Base-by-base conservation (phyloP, 1,140 invertebrate genomes). In the Grapholita molesta region DNA sequence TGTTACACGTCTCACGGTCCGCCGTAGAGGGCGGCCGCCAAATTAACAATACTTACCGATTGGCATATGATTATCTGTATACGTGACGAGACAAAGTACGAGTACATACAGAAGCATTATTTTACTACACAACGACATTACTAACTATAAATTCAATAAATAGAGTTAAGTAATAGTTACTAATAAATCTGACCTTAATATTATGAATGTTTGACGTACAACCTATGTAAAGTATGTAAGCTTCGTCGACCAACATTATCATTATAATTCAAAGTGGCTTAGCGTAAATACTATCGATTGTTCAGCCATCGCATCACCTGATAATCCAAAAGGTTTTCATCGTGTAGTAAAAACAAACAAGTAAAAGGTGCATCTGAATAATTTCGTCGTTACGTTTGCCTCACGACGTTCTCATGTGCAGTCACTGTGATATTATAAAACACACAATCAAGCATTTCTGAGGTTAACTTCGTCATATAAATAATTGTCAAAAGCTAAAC, bases 1-100 rank as follows among this genome's bases (percentile, higher is more conserved):
- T 70, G 73, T 82, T 84, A 86, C 84, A 85, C 80, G 73, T 83
- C n/a, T 74, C 52, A 48, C 25, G 64, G 42, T 35, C 24, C 52
- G 66, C 69, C 33, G 18, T 64, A 11, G 30, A 23, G 23, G 67
- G 38, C 69, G 11, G 15, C 64, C 65, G 32, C 24, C 30, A 21
- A 53, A 42, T 70, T 66, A 32, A 64, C 25, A 52, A 61, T 69
- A 69, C 57, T 66, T 53, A 70, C 42, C 18, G 42, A 48, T 15
- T 4, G 15, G 15, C 18, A 21, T 9, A 42, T 21, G 7, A 48
- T 7, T 48, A 48, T 21, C 15, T 48, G 42, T 48, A 48, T 48
- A 48, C 42, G 42, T 48, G 42, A n/a, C 42, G 18, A 48, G 42
- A 48, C 42, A 48, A 42, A 42, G 42, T 48, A 48, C 42, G 42